These are phyloP conservation scores for Gymnobelideus leadbeateri DNA, from an alignment of 2,113 vertebrate genomes.

Conservation along the genomic window DNA sequence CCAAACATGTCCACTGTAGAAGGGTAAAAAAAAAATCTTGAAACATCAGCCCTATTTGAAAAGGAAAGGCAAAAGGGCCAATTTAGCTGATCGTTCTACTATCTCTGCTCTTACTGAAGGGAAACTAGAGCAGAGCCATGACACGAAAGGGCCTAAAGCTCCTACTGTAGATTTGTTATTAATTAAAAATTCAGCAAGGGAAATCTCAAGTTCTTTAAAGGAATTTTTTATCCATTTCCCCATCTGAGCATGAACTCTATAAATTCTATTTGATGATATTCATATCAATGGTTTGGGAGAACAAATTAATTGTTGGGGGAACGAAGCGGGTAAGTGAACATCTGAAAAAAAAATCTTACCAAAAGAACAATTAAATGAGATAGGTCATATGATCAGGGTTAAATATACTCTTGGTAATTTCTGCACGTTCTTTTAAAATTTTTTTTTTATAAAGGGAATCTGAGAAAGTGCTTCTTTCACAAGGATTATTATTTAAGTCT, in stretches of 20 bases:
- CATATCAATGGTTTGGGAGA: conserved; percentile 76
- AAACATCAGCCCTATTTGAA: conserved; percentile 40
- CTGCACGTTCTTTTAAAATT: conserved; percentile 45
- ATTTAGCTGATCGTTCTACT: conserved; percentile 37
- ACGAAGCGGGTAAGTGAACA: conserved; percentile 61
- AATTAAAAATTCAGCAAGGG: conserved; percentile 84
- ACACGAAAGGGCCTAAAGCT: conserved; percentile 66
- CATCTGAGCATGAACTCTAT: conserved; percentile 65
- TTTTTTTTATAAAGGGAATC: conserved; percentile 38
- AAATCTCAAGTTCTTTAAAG: conserved; percentile 79
- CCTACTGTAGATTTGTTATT: conserved; percentile 72
- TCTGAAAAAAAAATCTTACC: conserved; percentile 50
- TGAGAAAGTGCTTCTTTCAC: conserved; percentile 77
- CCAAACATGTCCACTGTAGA: conserved; percentile 29
- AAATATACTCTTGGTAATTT: conserved; percentile 63
- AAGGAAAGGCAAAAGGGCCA: conserved; percentile 34
- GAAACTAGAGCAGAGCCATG: conserved; percentile 67
- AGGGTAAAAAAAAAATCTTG: background rate
- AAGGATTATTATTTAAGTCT: conserved; percentile 86
- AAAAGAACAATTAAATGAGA: conserved; percentile 81
- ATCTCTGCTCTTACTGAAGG: conserved; percentile 60
- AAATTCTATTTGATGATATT: conserved; percentile 76
- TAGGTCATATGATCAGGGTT: conserved; percentile 75
- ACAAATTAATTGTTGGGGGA: conserved; percentile 81
- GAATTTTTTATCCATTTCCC: conserved; percentile 67